These are phyloP conservation scores for Heterochromis multidens DNA, from an alignment of 2,113 vertebrate species.

Conservation along the genomic window DNA sequence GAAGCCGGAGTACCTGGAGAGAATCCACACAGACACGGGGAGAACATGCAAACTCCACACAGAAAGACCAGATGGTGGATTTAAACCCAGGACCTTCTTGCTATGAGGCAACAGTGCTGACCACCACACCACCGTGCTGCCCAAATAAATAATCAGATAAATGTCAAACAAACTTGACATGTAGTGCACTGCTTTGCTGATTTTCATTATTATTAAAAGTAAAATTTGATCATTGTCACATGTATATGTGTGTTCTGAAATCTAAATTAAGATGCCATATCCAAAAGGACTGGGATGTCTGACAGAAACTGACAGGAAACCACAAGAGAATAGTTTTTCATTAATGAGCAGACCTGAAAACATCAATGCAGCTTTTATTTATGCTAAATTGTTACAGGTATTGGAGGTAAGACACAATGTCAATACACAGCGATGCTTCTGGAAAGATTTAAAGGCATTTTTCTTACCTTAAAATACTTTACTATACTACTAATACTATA, in stretches of 20 bases:
- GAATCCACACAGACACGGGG: no score
- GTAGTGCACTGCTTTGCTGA: background rate
- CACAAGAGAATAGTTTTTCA: background rate
- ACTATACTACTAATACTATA: no score
- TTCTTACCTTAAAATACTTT: no score
- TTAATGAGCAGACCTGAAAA: background rate
- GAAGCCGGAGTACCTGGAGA: no score
- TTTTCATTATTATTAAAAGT: background rate
- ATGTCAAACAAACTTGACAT: background rate
- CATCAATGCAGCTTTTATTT: background rate
- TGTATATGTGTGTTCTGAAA: background rate
- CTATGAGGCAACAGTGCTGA: no score
- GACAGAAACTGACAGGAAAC: background rate
- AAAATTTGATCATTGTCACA: background rate
- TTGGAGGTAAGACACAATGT: background rate
- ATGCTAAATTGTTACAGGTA: background rate
- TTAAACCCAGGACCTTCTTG: no score
- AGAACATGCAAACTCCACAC: no score
- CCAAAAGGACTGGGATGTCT: rapidly evolving
- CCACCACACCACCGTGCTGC: no score
- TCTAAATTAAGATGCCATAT: background rate
- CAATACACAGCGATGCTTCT: background rate
- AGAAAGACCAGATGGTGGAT: no score
- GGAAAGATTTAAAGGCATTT: background rate
- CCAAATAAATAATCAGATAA: background rate